phyloP scores from a whole-genome alignment of 2,888 invertebrate genomes.

The Drosophila meridionalis region DNA sequence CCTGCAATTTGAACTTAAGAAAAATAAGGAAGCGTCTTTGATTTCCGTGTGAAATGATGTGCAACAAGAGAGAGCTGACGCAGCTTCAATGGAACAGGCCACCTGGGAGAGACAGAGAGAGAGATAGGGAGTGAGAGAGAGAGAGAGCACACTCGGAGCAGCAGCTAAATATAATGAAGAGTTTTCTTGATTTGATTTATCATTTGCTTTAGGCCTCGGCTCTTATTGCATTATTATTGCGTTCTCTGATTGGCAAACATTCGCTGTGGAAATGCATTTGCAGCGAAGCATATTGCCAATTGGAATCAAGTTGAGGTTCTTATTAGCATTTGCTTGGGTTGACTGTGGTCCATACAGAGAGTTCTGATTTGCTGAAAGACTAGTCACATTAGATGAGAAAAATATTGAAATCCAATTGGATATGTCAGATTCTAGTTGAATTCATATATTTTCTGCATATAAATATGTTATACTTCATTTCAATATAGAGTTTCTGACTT shows the following conservation, averaged over 20 bases:
- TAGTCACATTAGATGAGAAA: neutral
- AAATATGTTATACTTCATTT: too few relatives aligned
- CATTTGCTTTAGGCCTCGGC: constrained; percentile 85
- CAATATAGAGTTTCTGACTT: too few relatives aligned
- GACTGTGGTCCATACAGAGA: neutral
- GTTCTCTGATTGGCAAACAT: constrained; percentile 33
- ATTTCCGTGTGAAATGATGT: constrained; percentile 81
- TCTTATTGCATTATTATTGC: constrained; percentile 55
- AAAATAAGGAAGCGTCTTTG: constrained; percentile 81
- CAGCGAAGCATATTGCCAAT: neutral
- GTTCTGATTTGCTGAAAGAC: neutral
- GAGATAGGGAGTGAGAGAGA: neutral
- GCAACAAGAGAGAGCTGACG: constrained; percentile 36
- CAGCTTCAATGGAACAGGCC: constrained; percentile 9
- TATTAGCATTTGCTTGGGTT: neutral
- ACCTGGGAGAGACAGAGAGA: neutral
- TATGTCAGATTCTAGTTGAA: too few relatives aligned
- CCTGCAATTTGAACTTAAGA: constrained; percentile 81
- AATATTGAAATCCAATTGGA: neutral
- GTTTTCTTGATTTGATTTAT: constrained; percentile 75
- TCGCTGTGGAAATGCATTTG: neutral
- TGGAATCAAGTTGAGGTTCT: neutral
- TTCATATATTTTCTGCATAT: too few relatives aligned
- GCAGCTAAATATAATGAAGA: constrained; percentile 56
- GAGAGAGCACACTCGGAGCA: neutral